These are phyloP conservation scores for Perca schrenkii DNA, from an alignment of 2,113 vertebrate genomes.

Conservation along the genomic window DNA sequence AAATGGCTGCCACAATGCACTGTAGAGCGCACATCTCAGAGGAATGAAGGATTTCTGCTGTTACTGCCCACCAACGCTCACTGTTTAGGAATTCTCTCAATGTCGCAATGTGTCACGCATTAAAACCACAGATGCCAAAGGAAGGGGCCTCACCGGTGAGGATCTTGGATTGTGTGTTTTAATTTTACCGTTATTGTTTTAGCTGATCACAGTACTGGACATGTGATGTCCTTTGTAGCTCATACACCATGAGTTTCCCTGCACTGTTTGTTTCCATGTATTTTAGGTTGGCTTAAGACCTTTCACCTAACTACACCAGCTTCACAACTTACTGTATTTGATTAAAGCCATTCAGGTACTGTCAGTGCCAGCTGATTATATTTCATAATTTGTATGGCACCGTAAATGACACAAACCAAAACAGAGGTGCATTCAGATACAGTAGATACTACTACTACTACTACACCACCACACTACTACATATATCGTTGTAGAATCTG, in stretches of 20 bases:
- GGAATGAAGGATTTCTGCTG: slow-evolving; percentile 42
- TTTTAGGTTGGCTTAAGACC: slow-evolving; percentile 21
- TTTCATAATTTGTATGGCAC: slow-evolving; percentile 24
- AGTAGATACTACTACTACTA: not conserved
- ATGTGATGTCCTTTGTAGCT: not conserved
- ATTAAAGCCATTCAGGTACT: slow-evolving; percentile 65
- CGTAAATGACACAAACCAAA: slow-evolving; percentile 46
- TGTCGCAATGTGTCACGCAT: slow-evolving; percentile 19
- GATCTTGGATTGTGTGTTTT: slow-evolving; percentile 46
- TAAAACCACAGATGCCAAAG: slow-evolving; percentile 73
- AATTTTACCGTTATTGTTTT: slow-evolving; percentile 34
- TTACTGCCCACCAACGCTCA: slow-evolving; percentile 54
- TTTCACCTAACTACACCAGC: slow-evolving; percentile 54
- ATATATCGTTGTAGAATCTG: slow-evolving; percentile 1
- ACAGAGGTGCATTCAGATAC: slow-evolving; percentile 41
- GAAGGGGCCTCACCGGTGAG: slow-evolving; percentile 59
- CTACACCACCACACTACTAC: slow-evolving; percentile 20
- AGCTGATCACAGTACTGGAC: slow-evolving; percentile 27
- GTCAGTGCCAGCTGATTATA: slow-evolving; percentile 29
- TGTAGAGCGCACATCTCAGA: slow-evolving; percentile 17
- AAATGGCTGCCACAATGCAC: slow-evolving; percentile 13
- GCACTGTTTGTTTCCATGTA: slow-evolving; percentile 27
- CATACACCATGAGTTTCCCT: slow-evolving; percentile 6
- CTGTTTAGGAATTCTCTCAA: slow-evolving; percentile 47
- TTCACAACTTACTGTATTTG: slow-evolving; percentile 22